Evolutionary conservation across 2,797 vertebrate species (phyloP), one percentile per base, ranked within the genome.

Genomic region (Benthosema pterotum): DNA sequence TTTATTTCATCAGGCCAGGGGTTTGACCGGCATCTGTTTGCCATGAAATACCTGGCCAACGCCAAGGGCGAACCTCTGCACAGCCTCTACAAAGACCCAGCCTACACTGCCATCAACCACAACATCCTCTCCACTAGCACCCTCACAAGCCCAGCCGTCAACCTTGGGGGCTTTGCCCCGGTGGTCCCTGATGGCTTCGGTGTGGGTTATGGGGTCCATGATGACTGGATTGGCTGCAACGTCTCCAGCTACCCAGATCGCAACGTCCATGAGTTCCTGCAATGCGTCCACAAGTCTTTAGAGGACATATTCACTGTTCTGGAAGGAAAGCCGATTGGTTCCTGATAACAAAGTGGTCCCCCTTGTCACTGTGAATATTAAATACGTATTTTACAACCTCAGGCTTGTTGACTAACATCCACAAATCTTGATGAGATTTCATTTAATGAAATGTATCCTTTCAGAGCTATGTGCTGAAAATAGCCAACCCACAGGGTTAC

Each of bases 61-160:
- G 89, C 93, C 14, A 91, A 76, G 78, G 94, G 93, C 22, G 72
- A 72, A 16, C 2, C 83, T 2, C 76, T 96, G 63, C 96, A 94
- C 0, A 84, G 86, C 43, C 77, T 99, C 16, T 99, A 95, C 68
- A 79, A 92, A 15, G 97, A 99, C 80, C 91, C 93, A 1, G 95
- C 96, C 0, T 99, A 99, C 0, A 42, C 83, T 0, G 87, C 78
- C 56, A 93, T 99, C 57, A 99, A 99, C 71, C 95, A 99, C 89
- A 99, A 97, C 87, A 87, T 98, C 89, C 88, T 99, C n/a, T 99
- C 97, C 18, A 99, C 98, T 22, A 99, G 97, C 87, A 99, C 98
- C 0, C 87, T 99, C 75, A 84, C 66, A 74, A 99, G 97, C 69
- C 92, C 96, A 0, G 94, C 95, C 0, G 94, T 99, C 67, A 92